Conservation (phyloP, 2,888 invertebrate species). For the Crocallis elinguaria region DNA sequence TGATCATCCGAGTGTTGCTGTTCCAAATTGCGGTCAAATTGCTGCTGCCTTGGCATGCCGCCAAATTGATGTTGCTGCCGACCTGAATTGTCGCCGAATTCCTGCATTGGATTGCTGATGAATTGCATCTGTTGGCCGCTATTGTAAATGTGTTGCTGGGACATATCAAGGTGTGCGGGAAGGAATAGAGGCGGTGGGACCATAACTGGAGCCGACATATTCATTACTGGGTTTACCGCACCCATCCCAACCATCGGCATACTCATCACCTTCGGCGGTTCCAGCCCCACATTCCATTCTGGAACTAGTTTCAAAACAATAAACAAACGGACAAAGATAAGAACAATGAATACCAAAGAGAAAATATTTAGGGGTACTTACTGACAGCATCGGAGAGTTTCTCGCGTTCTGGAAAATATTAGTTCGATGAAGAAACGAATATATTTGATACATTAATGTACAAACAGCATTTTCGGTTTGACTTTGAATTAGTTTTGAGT, state of each 20-base stretch:
- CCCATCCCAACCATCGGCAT: constrained; percentile 25
- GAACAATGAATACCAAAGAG: neutral
- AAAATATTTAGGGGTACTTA: constrained; percentile 39
- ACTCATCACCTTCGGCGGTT: constrained; percentile 43
- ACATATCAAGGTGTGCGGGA: constrained; percentile 2
- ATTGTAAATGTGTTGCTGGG: constrained; percentile 5
- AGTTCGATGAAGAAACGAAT: neutral
- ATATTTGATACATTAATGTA: too few species aligned
- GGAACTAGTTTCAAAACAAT: constrained; percentile 48
- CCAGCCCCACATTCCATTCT: constrained; percentile 57
- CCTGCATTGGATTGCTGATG: neutral
- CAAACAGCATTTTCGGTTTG: too few species aligned
- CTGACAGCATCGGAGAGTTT: constrained; percentile 33
- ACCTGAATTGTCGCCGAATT: neutral
- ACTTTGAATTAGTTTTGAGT: too few species aligned
- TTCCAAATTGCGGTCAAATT: neutral
- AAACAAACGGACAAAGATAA: neutral
- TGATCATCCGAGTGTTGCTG: neutral
- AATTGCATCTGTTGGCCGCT: constrained; percentile 1
- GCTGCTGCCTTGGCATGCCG: neutral
- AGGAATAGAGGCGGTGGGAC: constrained; percentile 25
- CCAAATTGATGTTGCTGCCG: neutral
- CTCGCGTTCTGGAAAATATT: constrained; percentile 37
- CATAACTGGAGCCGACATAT: constrained; percentile 18
- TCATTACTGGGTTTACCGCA: constrained; percentile 14